Base-by-base conservation (phyloP, 2,797 vertebrate species). In the Myripristis murdjan region DNA sequence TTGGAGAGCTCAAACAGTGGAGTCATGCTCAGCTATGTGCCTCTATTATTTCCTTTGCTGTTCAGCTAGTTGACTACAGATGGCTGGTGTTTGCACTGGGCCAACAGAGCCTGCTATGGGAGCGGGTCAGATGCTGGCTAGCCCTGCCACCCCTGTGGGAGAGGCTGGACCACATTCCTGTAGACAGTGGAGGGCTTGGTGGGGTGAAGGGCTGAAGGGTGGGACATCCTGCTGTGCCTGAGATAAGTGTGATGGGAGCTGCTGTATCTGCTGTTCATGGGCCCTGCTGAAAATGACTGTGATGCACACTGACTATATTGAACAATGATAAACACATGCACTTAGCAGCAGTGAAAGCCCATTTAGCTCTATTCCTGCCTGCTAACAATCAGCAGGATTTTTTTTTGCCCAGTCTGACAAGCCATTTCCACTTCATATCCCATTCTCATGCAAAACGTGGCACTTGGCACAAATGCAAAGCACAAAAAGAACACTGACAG, bases 51-150 rank as follows among this genome's bases (percentile, higher is more conserved):
- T 89, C 81, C 67, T 73, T 69, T 56, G 53, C 83, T 72, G 23
- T 62, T 51, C 68, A 77, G 76, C 73, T 82, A 87, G 88, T 85
- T 82, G 80, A 71, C 82, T 89, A 78, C 87, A 92, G 82, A 91
- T 69, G 85, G 83, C 69, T 67, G 66, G 67, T 91, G 91, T 93
- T 94, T 93, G 89, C 87, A 81, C 81, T 89, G 79, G 69, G 87
- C 89, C 87, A 93, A 91, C 85, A 86, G 59, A 64, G 68, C 78
- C 86, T 75, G 82, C 83, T 87, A 83, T 87, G 84, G 79, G 78
- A 89, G 79, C 65, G 72, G 83, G 88, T 86, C 68, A 67, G 85
- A 87, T 81, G 80, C 85, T 80, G 86, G 87, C 81, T 77, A 73
- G 84, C 70, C 74, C 65, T 53, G 72, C 69, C 18, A 67, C 72